phyloP scores from a whole-genome alignment of 1,140 invertebrate species.

The Saccostrea cuccullata region DNA sequence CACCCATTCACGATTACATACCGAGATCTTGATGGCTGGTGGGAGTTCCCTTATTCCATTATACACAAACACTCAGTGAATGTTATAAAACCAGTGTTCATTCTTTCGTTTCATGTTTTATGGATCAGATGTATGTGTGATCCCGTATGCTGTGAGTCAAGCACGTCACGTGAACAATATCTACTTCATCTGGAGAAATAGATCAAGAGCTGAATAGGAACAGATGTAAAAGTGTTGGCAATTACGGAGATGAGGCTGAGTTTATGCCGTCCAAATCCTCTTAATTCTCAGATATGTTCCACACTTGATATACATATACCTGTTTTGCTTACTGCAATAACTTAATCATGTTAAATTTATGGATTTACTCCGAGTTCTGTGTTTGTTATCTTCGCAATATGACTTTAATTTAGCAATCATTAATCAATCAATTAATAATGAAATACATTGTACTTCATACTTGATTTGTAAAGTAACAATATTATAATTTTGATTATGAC shows the following conservation, averaged over 20 bases:
- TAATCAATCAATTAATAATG: too few relatives aligned
- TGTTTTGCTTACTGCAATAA: too few relatives aligned
- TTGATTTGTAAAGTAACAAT: too few relatives aligned
- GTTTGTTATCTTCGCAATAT: too few relatives aligned
- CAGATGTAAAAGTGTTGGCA: slow-evolving; percentile 4
- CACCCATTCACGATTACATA: background rate
- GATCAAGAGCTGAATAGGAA: background rate
- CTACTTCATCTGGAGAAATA: background rate
- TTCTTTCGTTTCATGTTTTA: background rate
- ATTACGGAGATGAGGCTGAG: background rate
- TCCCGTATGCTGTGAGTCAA: background rate
- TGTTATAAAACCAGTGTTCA: background rate
- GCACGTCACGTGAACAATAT: background rate
- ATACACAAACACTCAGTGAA: background rate
- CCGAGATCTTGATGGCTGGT: background rate
- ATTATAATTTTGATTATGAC: too few relatives aligned
- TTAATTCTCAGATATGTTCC: too few relatives aligned
- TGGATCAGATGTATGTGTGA: background rate
- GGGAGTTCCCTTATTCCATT: background rate
- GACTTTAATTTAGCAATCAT: too few relatives aligned
- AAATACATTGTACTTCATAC: too few relatives aligned
- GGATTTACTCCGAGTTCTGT: too few relatives aligned
- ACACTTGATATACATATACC: too few relatives aligned
- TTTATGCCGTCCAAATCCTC: too few relatives aligned
- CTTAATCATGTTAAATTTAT: too few relatives aligned